Evolutionary conservation across 2,797 vertebrate genomes (phyloP), one percentile per base, ranked within the genome.

Genomic region (Hirundo rustica): DNA sequence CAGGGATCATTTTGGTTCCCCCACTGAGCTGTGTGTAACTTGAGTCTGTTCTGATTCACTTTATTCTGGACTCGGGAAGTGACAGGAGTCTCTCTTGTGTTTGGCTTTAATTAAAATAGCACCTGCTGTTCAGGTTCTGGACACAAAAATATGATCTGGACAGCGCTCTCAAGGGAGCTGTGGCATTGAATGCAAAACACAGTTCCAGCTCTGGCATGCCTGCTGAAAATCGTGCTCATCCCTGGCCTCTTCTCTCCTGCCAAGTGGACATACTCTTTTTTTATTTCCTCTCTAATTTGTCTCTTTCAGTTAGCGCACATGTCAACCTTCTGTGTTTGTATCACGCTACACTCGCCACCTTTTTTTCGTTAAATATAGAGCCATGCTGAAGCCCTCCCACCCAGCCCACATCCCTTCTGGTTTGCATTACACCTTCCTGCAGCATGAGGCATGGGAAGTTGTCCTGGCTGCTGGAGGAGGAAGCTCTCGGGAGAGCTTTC

Each of bases 371-470:
- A 96, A 95, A 96, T 95, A 95, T 92, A 96, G 95, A 95, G 66
- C 67, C 67, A 58, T 84, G 68, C 83, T 90, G 77, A 88, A 95
- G 77, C 38, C 85, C 79, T 92, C 91, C 95, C 70, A 86, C 92
- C 60, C 92, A 92, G 83, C 95, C 94, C 95, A 95, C 94, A 87
- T 88, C 66, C 94, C 95, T 84, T 93, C 89, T 90, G 92, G 73
- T 91, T 95, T 94, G 34, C 70, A 73, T 92, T 96, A 70, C 76
- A 95, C 87, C 93, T 95, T 96, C 88, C 53, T 90, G 90, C 80
- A 90, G 94, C 80, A 93, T 6, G 16, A 93, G 81, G 86, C 95
- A 76, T 66, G 77, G 88, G 68, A 94, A 87, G 42, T 93, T 54
- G 64, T 90, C 89, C 45, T 0, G 23, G 57, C 85, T 96, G 95